Conservation (phyloP, 2,113 vertebrate genomes). For the Oreochromis tanganicae region DNA sequence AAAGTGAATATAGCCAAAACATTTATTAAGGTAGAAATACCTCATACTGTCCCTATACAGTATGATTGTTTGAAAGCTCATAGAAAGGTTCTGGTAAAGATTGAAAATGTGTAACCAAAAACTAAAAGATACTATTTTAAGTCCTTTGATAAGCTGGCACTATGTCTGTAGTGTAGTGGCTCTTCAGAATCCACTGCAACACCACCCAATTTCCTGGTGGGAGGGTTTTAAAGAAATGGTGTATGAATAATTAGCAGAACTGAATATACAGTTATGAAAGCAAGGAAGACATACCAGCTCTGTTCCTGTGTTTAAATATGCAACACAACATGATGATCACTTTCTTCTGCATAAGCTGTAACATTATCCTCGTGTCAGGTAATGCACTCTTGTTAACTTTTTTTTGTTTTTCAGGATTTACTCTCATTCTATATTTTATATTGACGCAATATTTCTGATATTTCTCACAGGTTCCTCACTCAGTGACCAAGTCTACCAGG, state of each 20-base stretch:
- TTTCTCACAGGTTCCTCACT: fast-evolving
- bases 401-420: fast-evolving
- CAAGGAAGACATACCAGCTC: fast-evolving
- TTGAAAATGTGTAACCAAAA: neutral
- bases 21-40: neutral
- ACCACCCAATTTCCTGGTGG: neutral
- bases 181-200: neutral
- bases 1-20: neutral
- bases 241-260: neutral
- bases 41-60: neutral
- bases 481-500: fast-evolving
- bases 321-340: neutral
- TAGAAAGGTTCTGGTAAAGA: neutral
- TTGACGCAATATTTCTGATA: fast-evolving
- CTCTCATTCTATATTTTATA: neutral
- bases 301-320: fast-evolving
- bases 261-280: fast-evolving
- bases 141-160: neutral
- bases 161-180: neutral
- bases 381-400: fast-evolving
- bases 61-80: fast-evolving
- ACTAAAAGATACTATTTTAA: neutral
- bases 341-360: neutral
- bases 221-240: neutral
- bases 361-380: neutral